These are phyloP conservation scores for Oenanthe melanoleuca DNA, from an alignment of 2,113 vertebrate genomes.

Conservation along the genomic window DNA sequence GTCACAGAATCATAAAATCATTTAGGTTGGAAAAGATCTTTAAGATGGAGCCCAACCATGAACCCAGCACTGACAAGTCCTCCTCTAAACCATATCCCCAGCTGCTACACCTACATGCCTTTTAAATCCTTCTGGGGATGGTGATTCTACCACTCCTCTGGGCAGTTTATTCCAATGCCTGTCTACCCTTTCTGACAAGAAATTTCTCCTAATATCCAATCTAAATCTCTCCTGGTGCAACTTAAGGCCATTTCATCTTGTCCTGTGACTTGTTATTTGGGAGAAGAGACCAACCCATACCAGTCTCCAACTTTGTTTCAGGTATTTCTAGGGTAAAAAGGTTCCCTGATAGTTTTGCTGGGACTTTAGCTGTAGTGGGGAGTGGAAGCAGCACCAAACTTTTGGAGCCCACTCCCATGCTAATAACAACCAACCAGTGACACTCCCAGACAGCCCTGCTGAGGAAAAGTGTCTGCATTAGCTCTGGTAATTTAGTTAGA, in stretches of 20 bases:
- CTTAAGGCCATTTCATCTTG: background rate
- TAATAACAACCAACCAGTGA: background rate
- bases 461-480: background rate
- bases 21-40: background rate
- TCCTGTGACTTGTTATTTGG: background rate
- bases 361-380: background rate
- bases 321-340: background rate
- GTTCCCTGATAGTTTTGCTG: accelerated
- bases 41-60: background rate
- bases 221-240: background rate
- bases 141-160: accelerated
- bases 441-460: background rate
- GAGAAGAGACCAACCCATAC: background rate
- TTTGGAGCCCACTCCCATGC: background rate
- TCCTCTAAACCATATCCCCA: background rate
- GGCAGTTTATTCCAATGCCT: background rate
- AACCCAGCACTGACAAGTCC: background rate
- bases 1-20: background rate
- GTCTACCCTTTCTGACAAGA: background rate
- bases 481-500: background rate
- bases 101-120: background rate
- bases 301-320: background rate
- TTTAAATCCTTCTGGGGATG: background rate
- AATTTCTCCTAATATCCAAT: background rate
- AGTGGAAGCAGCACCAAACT: background rate